phyloP scores from a whole-genome alignment of 2,113 vertebrate species.

The Pituophis catenifer region DNA sequence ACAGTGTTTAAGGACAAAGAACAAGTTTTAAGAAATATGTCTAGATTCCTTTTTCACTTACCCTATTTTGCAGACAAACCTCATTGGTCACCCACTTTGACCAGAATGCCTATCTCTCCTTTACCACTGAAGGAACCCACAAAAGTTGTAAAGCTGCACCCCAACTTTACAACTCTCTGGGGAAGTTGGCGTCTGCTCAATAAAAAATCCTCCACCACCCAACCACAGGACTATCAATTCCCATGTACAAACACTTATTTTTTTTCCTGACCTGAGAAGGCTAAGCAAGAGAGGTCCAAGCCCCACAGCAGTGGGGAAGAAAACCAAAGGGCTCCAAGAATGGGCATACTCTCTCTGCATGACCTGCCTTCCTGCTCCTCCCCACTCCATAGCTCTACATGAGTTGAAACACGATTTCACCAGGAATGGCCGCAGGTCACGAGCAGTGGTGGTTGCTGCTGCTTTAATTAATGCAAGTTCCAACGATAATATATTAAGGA shows the following conservation, averaged over 20 bases:
- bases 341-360: constrained; percentile 41
- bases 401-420: constrained; percentile 70
- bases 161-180: background rate
- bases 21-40: background rate
- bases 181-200: background rate
- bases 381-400: constrained; percentile 51
- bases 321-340: background rate
- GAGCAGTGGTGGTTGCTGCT: constrained; percentile 65
- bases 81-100: background rate
- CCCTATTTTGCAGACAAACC: background rate
- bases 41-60: background rate
- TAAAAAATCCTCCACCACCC: background rate
- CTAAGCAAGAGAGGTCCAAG: constrained; percentile 30
- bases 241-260: background rate
- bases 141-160: background rate
- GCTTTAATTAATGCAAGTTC: constrained; percentile 69
- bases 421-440: constrained; percentile 67
- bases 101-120: background rate
- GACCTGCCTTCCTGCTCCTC: background rate
- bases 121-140: background rate
- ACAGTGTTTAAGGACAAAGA: background rate
- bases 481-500: constrained; percentile 64
- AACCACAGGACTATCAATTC: background rate
- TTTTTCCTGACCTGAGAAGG: background rate
- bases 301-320: background rate